Evolutionary conservation across 2,888 invertebrate species (phyloP), one percentile per base, ranked within the genome.

Genomic region (Ophonus ardosiacus): DNA sequence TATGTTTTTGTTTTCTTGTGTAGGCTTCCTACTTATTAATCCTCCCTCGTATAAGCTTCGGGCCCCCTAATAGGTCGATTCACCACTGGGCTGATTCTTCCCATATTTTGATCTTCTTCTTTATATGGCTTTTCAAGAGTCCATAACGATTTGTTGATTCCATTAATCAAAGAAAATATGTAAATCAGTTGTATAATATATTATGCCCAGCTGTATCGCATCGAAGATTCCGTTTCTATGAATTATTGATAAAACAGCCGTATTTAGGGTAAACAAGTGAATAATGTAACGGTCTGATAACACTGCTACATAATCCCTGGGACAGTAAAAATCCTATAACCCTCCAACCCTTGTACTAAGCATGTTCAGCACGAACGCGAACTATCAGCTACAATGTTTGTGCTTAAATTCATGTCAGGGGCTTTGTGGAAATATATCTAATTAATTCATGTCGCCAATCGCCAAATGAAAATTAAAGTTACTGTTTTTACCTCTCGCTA

Each of bases 131-230:
- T n/a, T n/a, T n/a, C n/a, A n/a, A n/a, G n/a, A n/a, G n/a, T n/a
- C n/a, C n/a, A n/a, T n/a, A 10, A 15, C 18, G 7, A 43, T 74
- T 40, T 74, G 68, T 74, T 74, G 15, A 78, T 78, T 57, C 78
- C 78, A 78, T 78, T 78, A 78, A 78, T 78, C 78, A 78, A 24
- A 57, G 57, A 78, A 78, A 57, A 15, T 78, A 78, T 78, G 78
- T 57, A 78, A 78, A 78, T 78, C 78, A 31, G 31, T 21, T 15
- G 21, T 78, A n/a, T n/a, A n/a, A n/a, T n/a, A n/a, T n/a, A 57
- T 57, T 78, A 57, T 13, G 31, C 57, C 7, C 7, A 21, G 57
- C 56, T 57, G 21, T 57, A 57, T 78, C 57, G 21, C 31, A 78
- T 78, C 57, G 78, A 57, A 57, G 31, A 78, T 78, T 78, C 78